Conservation (phyloP, 2,888 invertebrate species). For the Lissocephala sabroskyi region DNA sequence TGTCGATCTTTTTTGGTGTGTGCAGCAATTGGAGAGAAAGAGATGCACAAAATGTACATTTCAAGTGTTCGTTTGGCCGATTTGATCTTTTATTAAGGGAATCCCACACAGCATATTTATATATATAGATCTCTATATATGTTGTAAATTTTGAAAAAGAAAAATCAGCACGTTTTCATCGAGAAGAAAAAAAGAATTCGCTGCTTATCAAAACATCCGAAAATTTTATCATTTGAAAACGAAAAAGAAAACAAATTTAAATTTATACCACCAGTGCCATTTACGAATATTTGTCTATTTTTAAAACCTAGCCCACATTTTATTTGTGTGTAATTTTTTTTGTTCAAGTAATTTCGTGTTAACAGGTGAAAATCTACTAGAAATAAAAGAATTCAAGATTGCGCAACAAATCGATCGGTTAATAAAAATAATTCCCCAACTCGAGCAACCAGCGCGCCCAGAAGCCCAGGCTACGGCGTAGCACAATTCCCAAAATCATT, state of each 20-base stretch:
- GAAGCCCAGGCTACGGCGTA: conserved; percentile 11
- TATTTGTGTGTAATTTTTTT: conserved; percentile 35
- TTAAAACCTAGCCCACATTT: conserved; percentile 68
- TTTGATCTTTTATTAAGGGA: conserved; percentile 52
- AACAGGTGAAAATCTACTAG: conserved; percentile 39
- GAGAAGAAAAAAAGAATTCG: too few relatives aligned
- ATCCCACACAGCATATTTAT: conserved; percentile 1
- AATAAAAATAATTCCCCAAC: conserved; percentile 37
- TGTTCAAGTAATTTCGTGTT: conserved; percentile 23
- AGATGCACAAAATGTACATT: conserved; percentile 56
- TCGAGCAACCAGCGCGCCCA: conserved; percentile 21
- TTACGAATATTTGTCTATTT: conserved; percentile 65
- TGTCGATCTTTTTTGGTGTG: conserved; percentile 25
- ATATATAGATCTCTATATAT: conserved; percentile 25
- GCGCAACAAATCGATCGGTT: conserved; percentile 46
- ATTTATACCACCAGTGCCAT: conserved; percentile 46
- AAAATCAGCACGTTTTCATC: conserved; percentile 18
- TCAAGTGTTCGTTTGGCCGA: conserved; percentile 50
- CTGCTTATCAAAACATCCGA: too few relatives aligned
- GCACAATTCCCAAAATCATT: conserved; percentile 38
- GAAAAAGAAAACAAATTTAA: conserved; percentile 49
- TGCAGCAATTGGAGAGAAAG: conserved; percentile 60
- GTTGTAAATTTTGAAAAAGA: conserved; percentile 31
- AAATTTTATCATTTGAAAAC: conserved; percentile 15
- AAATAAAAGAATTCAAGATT: conserved; percentile 26